phyloP scores from a whole-genome alignment of 2,797 vertebrate species.

The Spinus pinus region DNA sequence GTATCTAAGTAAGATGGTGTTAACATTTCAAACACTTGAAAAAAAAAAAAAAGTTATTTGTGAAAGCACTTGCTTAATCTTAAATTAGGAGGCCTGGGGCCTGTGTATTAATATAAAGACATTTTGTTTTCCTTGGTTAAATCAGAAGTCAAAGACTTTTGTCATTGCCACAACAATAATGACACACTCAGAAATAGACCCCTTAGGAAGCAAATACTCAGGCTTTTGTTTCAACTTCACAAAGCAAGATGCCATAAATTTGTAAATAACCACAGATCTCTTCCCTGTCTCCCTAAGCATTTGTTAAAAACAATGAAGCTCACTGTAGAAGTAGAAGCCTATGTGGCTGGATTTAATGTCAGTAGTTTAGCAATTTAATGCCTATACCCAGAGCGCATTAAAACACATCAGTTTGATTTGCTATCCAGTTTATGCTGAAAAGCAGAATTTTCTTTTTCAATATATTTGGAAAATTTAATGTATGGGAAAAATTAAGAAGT shows the following conservation, averaged over 20 bases:
- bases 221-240: constrained; percentile 24
- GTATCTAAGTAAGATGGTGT: neutral
- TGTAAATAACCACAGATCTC: constrained; percentile 17
- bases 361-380: neutral
- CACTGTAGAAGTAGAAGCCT: neutral
- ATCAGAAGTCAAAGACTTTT: constrained; percentile 28
- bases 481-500: neutral
- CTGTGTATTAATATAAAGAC: neutral
- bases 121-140: constrained; percentile 29
- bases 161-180: neutral
- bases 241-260: constrained; percentile 14
- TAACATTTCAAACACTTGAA: neutral
- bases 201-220: neutral
- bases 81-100: neutral
- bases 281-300: neutral
- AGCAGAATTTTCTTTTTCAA: neutral
- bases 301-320: constrained; percentile 9
- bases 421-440: neutral
- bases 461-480: neutral
- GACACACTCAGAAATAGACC: constrained; percentile 1
- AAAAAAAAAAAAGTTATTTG: neutral
- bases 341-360: neutral
- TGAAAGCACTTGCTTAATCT: constrained; percentile 3
- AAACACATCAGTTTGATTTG: neutral
- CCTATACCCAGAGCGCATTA: neutral